Conservation (phyloP, 2,113 vertebrate species). For the Turnix velox region DNA sequence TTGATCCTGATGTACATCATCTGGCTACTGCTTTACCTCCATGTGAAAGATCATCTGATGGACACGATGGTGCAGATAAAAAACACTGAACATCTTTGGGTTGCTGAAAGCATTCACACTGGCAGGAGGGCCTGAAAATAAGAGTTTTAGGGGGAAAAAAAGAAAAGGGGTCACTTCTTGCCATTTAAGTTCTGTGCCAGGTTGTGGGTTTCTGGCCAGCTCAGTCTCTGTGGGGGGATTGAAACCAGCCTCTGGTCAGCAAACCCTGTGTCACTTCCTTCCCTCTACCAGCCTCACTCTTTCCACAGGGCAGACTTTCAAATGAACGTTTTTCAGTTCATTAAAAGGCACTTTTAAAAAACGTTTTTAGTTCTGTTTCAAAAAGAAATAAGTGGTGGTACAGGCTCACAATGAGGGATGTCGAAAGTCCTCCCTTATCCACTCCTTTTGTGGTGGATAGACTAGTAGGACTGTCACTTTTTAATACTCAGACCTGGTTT, state of each 20-base stretch:
- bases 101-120: neutral
- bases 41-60: conserved; percentile 6
- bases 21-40: conserved; percentile 25
- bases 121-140: neutral
- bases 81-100: neutral
- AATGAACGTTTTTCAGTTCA: conserved; percentile 61
- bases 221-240: neutral
- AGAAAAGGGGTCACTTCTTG: neutral
- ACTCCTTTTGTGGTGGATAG: neutral
- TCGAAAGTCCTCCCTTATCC: neutral
- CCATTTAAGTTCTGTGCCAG: neutral
- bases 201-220: neutral
- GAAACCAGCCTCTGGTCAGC: conserved; percentile 54
- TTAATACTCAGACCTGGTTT: neutral
- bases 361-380: neutral
- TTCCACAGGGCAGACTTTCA: conserved; percentile 67
- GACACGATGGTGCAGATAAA: too few relatives aligned
- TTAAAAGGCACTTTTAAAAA: conserved; percentile 62
- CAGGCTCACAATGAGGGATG: neutral
- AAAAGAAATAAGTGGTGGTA: neutral
- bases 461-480: neutral
- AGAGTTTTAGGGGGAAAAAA: rapidly evolving
- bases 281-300: conserved; percentile 60
- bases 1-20: neutral
- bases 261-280: conserved; percentile 74